These are phyloP conservation scores for Gallinago undulata DNA, from an alignment of 2,113 vertebrate genomes.

Conservation along the genomic window DNA sequence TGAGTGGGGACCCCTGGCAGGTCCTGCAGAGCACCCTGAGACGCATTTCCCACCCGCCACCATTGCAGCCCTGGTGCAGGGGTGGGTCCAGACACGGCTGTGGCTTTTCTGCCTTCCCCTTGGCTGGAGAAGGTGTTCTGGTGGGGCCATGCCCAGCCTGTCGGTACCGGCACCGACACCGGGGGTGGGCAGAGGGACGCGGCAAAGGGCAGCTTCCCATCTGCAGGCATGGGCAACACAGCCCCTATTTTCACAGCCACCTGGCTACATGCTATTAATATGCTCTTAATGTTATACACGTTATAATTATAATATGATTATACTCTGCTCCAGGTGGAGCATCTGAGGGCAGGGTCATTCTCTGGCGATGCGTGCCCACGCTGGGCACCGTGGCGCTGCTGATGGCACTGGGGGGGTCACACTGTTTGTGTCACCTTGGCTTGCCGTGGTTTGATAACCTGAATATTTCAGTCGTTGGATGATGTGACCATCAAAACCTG, in stretches of 20 bases:
- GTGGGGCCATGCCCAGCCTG: rapidly evolving
- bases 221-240: not conserved
- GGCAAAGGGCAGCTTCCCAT: not conserved
- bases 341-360: not conserved
- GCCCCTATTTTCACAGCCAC: not conserved
- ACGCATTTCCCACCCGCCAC: not conserved
- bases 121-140: too few species aligned
- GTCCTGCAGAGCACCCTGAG: not conserved
- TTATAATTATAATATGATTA: not conserved
- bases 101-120: not conserved
- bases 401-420: too few species aligned
- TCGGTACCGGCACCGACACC: not conserved
- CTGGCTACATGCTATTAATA: not conserved
- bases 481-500: rapidly evolving
- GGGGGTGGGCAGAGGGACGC: not conserved
- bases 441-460: rapidly evolving
- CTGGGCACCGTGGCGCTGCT: not conserved
- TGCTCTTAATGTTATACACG: not conserved
- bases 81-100: not conserved
- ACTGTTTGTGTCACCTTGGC: rapidly evolving
- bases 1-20: not conserved
- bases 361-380: not conserved
- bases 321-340: not conserved
- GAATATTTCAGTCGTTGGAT: rapidly evolving
- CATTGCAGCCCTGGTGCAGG: not conserved